These are phyloP conservation scores for Torymus auratus DNA, from an alignment of 2,888 invertebrate genomes.

Conservation along the genomic window DNA sequence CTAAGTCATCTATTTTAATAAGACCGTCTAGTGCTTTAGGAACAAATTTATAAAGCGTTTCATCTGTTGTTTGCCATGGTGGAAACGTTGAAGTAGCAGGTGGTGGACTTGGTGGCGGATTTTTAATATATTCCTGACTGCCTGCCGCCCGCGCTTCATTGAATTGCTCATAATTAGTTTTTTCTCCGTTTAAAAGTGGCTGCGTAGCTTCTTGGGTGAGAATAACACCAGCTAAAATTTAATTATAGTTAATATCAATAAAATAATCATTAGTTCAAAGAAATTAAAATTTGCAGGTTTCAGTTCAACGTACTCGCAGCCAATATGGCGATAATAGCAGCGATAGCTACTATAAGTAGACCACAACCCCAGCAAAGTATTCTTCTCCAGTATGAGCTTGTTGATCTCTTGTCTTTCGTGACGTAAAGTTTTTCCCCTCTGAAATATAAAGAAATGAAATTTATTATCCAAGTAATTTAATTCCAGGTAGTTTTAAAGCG, in stretches of 20 bases:
- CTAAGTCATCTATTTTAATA: slow-evolving; percentile 82
- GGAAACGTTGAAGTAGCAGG: slow-evolving; percentile 71
- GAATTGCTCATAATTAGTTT: slow-evolving; percentile 79
- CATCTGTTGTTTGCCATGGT: slow-evolving; percentile 73
- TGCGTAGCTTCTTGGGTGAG: slow-evolving; percentile 82
- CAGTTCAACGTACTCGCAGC: slow-evolving; percentile 82
- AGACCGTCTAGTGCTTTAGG: slow-evolving; percentile 84
- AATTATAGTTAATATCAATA: slow-evolving; percentile 3
- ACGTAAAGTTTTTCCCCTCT: slow-evolving; percentile 90
- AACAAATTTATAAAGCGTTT: slow-evolving; percentile 77
- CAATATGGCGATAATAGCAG: slow-evolving; percentile 84
- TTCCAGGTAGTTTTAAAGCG: slow-evolving; percentile 63
- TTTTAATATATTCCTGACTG: slow-evolving; percentile 71
- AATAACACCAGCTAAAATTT: slow-evolving; percentile 82
- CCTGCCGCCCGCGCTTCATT: slow-evolving; percentile 79
- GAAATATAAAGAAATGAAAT: slow-evolving; percentile 74
- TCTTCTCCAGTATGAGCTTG: slow-evolving; percentile 81
- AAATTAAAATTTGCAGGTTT: too few species aligned
- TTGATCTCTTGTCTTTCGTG: slow-evolving; percentile 87
- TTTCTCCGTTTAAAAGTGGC: slow-evolving; percentile 68
- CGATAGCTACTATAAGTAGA: slow-evolving; percentile 81
- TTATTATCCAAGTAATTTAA: slow-evolving; percentile 9
- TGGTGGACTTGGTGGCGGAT: slow-evolving; percentile 73
- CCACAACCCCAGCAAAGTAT: slow-evolving; percentile 84
- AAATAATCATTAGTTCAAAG: too few species aligned